A percentile compares a stretch with the other conserved stretches of the same genome.
Evolutionary conservation across 1,140 invertebrate species (phyloP).

Genomic region (Drosophila carrolli): DNA sequence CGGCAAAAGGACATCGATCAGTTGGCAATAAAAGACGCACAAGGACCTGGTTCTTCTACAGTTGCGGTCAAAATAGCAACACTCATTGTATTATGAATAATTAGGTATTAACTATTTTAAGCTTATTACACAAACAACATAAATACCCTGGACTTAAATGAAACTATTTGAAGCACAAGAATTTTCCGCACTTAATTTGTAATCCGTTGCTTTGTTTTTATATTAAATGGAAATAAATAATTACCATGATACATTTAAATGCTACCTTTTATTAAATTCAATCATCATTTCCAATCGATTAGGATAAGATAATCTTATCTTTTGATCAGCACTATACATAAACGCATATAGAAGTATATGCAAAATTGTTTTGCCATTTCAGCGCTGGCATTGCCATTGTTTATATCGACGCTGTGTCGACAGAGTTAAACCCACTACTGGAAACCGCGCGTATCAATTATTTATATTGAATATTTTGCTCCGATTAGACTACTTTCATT

Average conservation of each 20-base stretch:
- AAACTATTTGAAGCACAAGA: too few relatives aligned
- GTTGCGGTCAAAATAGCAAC: not conserved
- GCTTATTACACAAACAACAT: too few relatives aligned
- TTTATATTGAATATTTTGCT: slow-evolving; percentile 76
- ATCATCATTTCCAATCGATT: not conserved
- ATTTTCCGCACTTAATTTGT: too few relatives aligned
- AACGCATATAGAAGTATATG: slow-evolving; percentile 12
- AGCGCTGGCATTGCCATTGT: slow-evolving; percentile 35
- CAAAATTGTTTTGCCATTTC: slow-evolving; percentile 55
- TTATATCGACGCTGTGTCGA: slow-evolving; percentile 46
- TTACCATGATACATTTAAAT: not conserved
- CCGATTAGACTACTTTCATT: slow-evolving; percentile 65
- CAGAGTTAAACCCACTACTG: slow-evolving; percentile 3
- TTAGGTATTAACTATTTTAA: too few relatives aligned
- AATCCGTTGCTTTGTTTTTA: too few relatives aligned
- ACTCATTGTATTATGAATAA: too few relatives aligned
- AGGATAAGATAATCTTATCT: not conserved
- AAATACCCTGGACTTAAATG: too few relatives aligned
- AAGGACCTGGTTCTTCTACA: slow-evolving; percentile 24
- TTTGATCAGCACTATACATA: slow-evolving; percentile 6
- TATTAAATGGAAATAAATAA: too few relatives aligned
- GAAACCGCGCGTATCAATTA: slow-evolving; percentile 68
- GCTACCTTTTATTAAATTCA: too few relatives aligned
- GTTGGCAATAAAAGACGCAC: slow-evolving; percentile 34
- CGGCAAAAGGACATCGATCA: slow-evolving; percentile 73